Conservation (phyloP, 2,113 vertebrate species). For the Cyanoramphus novaezelandiae region DNA sequence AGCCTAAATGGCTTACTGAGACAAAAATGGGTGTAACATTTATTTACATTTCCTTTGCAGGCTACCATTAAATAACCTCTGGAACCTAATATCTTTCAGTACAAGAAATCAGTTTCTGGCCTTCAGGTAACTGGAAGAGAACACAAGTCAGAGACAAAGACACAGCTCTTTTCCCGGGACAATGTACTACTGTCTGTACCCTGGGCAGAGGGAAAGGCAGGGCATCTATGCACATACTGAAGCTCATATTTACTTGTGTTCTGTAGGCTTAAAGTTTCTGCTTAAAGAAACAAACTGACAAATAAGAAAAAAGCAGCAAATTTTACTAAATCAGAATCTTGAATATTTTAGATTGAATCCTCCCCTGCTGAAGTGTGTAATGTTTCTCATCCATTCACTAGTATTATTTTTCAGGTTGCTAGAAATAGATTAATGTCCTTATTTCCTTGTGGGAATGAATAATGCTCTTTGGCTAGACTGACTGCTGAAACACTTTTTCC, state of each 20-base stretch:
- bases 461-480: conserved; percentile 24
- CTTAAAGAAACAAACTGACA: neutral
- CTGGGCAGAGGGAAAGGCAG: neutral
- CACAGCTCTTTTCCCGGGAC: neutral
- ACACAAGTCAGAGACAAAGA: neutral
- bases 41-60: neutral
- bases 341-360: neutral
- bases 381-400: neutral
- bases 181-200: neutral
- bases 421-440: conserved; percentile 13
- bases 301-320: neutral
- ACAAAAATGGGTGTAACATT: neutral
- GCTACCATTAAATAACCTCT: neutral
- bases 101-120: neutral
- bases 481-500: neutral
- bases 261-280: neutral
- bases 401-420: conserved; percentile 17
- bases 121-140: neutral
- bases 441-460: neutral
- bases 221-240: neutral
- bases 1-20: neutral
- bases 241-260: neutral
- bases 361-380: neutral
- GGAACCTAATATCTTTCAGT: neutral
- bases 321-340: neutral